phyloP scores from a whole-genome alignment of 2,797 vertebrate genomes.

The Carduelis carduelis region DNA sequence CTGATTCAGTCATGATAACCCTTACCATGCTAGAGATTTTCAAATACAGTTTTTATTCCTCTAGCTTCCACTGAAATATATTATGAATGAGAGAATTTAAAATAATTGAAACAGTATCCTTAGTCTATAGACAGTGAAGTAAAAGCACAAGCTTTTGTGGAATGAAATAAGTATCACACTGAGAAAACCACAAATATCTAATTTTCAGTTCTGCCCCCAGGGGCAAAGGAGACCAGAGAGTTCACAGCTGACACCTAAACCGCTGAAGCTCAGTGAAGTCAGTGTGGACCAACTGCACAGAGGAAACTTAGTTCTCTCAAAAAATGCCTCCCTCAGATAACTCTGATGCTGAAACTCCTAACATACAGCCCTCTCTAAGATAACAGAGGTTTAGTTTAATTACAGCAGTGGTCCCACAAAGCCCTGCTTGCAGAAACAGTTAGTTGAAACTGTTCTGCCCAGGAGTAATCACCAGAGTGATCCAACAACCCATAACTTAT shows the following conservation, averaged over 20 bases:
- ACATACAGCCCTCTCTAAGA: neutral
- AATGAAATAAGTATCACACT: neutral
- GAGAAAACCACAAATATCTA: neutral
- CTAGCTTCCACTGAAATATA: neutral
- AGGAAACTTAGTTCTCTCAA: neutral
- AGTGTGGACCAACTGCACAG: neutral
- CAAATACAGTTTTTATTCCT: neutral
- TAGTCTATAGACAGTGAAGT: neutral
- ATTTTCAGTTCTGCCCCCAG: neutral
- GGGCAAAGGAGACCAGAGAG: neutral
- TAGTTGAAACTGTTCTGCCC: neutral
- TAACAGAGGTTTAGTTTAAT: neutral
- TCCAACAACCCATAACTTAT: neutral
- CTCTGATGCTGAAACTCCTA: neutral
- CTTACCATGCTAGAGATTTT: neutral
- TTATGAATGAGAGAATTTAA: neutral
- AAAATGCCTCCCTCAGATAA: neutral
- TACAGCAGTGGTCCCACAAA: neutral
- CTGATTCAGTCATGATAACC: neutral
- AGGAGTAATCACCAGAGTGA: neutral
- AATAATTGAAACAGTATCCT: neutral
- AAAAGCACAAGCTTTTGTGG: neutral
- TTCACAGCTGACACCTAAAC: neutral
- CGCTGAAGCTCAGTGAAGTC: neutral
- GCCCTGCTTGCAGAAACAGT: fast-evolving